Percentiles rank a stretch among this genome's conserved stretches.
phyloP scores from a whole-genome alignment of 1,140 invertebrate genomes.

The Andricus grossulariae region DNA sequence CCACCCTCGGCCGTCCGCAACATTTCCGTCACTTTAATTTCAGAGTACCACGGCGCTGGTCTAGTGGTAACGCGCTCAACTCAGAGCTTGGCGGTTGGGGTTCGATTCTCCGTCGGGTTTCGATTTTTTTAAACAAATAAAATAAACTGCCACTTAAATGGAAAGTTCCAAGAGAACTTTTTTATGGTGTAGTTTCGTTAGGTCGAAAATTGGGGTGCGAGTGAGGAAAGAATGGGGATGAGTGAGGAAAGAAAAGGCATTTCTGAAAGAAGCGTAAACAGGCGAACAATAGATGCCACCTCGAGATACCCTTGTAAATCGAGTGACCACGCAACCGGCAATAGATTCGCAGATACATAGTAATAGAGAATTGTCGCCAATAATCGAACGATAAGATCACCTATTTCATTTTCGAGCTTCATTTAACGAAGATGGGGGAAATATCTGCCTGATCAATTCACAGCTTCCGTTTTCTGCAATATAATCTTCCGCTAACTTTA shows the following conservation, averaged over 20 bases:
- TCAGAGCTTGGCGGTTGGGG: too few species aligned
- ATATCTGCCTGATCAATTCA: conserved; percentile 39
- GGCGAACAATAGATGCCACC: conserved; percentile 50
- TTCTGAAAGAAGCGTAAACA: conserved; percentile 25
- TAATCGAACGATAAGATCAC: conserved; percentile 61
- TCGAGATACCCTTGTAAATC: conserved; percentile 52
- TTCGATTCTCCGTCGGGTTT: too few species aligned
- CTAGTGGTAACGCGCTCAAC: too few species aligned
- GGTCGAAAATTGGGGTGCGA: not conserved
- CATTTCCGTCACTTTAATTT: too few species aligned
- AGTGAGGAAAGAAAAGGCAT: not conserved
- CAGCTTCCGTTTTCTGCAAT: not conserved
- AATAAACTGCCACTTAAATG: not conserved
- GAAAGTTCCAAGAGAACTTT: not conserved
- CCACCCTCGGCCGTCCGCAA: too few species aligned
- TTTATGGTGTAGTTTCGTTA: not conserved
- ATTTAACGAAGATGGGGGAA: conserved; percentile 52
- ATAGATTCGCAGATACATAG: conserved; percentile 63
- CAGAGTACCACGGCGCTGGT: too few species aligned
- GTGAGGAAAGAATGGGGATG: too few species aligned
- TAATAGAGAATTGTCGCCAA: conserved; percentile 63
- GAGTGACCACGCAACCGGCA: conserved; percentile 57
- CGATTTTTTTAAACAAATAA: too few species aligned
- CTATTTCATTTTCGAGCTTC: conserved; percentile 55
- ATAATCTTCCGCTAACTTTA: not conserved